Evolutionary conservation across 1,140 invertebrate genomes (phyloP).

Genomic region (Drosophila watanabei): DNA sequence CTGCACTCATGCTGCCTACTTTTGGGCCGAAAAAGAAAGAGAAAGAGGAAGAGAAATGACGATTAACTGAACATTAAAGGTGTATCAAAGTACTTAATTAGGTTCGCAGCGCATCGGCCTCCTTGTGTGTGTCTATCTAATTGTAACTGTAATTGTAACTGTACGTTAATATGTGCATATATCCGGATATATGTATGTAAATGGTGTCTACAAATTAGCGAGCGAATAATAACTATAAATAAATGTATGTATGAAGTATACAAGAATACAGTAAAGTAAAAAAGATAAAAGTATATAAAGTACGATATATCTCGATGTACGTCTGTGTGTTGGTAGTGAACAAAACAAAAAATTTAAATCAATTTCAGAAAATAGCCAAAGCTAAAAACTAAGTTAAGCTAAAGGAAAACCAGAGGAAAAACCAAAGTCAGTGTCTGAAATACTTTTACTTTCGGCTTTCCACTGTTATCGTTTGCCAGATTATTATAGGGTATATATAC

Average conservation of each 20-base stretch:
- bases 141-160: conserved; percentile 58
- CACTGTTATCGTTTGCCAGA: conserved; percentile 40
- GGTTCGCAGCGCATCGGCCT: conserved; percentile 29
- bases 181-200: conserved; percentile 54
- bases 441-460: conserved; percentile 23
- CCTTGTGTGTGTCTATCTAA: conserved; percentile 66
- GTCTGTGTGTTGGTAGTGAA: conserved; percentile 48
- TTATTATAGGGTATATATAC: conserved; percentile 14
- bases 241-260: conserved; percentile 31
- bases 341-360: conserved; percentile 26
- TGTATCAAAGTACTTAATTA: conserved; percentile 34
- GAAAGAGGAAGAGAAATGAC: conserved; percentile 1
- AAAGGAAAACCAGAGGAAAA: conserved; percentile 1
- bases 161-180: conserved; percentile 47
- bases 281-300: conserved; percentile 10
- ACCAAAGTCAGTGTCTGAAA: not conserved
- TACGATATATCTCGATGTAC: conserved; percentile 52
- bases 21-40: conserved; percentile 46
- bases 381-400: conserved; percentile 13
- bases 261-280: conserved; percentile 14
- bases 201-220: conserved; percentile 75
- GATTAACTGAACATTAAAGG: conserved; percentile 1
- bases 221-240: conserved; percentile 46
- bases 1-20: conserved; percentile 49
- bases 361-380: conserved; percentile 36